Evolutionary conservation across 2,888 invertebrate genomes (phyloP), one percentile per base, ranked within the genome.

Genomic region (Trachelus stipa): DNA sequence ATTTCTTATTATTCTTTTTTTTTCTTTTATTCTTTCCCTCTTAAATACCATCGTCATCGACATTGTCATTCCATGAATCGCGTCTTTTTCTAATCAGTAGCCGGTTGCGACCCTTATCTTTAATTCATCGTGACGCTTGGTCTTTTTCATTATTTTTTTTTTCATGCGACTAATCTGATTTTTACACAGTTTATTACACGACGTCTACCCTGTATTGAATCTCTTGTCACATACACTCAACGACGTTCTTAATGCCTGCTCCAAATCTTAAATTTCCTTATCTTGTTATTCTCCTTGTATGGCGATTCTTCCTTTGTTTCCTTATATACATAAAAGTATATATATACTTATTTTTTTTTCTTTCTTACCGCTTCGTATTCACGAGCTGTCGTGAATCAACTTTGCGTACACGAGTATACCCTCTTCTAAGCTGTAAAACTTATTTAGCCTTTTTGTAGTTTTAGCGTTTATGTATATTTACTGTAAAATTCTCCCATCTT

Each of bases 401-500:
- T 40, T 40, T 40, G 40, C 15, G 40, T 40, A 40, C 40, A 40
- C 73, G 73, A 73, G 73, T 76, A 71, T 77, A 69, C 34, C 71
- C 33, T 35, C 74, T 40, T 34, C 69, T 73, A n/a, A 12, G 68
- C 75, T 69, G 76, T 79, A 76, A 34, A 73, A 76, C 73, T 76
- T 79, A 76, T 73, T 79, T 76, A 73, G 78, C 75, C 34, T 76
- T 40, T 34, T 76, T 76, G 35, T 76, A 79, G 78, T 71, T 78
- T 76, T 74, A 75, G 76, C 76, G 76, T 81, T 89, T 81, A 85
- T 86, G 83, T 87, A 88, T 83, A 86, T 88, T 87, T 85, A 88
- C 77, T 88, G 88, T 89, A 88, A 85, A 89, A 84, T 87, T 88
- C 30, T 69, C 69, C 69, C 69, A 40, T 82, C 80, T 82, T 85